phyloP scores from a whole-genome alignment of 1,140 invertebrate species.

The Chelonus insularis region DNA sequence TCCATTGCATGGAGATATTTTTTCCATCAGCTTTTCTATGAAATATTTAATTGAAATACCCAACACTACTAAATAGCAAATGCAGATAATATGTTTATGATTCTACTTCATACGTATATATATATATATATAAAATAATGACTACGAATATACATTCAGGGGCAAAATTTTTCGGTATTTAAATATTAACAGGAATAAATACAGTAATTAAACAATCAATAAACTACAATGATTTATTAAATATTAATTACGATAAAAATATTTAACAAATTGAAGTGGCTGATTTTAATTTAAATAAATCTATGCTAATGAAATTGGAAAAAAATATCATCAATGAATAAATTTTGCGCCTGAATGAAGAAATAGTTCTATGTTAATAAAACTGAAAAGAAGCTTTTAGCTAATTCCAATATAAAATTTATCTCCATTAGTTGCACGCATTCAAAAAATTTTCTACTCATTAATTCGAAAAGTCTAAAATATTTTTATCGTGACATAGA shows the following conservation, averaged over 20 bases:
- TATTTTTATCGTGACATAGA: too few species aligned
- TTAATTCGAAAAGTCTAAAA: background rate
- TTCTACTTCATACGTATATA: background rate
- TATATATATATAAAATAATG: background rate
- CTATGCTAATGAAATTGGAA: too few species aligned
- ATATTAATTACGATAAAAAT: too few species aligned
- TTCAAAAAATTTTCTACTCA: background rate
- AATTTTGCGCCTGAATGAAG: too few species aligned
- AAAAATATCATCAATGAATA: too few species aligned
- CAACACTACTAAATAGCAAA: slow-evolving; percentile 5
- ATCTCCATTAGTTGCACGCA: background rate
- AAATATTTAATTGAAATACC: slow-evolving; percentile 7
- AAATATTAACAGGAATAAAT: too few species aligned
- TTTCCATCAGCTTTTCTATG: slow-evolving; percentile 1
- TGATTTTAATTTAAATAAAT: too few species aligned
- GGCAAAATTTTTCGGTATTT: too few species aligned
- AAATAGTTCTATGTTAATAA: too few species aligned
- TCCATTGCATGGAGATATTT: background rate
- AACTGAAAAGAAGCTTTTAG: background rate
- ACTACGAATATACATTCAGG: background rate
- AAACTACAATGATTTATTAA: too few species aligned
- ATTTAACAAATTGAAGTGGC: too few species aligned
- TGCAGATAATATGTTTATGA: slow-evolving; percentile 2
- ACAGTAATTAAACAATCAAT: too few species aligned
- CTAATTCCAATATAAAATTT: background rate